A percentile compares a stretch with the other conserved stretches of the same genome.
Conservation (phyloP, 2,888 invertebrate species). For the Phania funesta region DNA sequence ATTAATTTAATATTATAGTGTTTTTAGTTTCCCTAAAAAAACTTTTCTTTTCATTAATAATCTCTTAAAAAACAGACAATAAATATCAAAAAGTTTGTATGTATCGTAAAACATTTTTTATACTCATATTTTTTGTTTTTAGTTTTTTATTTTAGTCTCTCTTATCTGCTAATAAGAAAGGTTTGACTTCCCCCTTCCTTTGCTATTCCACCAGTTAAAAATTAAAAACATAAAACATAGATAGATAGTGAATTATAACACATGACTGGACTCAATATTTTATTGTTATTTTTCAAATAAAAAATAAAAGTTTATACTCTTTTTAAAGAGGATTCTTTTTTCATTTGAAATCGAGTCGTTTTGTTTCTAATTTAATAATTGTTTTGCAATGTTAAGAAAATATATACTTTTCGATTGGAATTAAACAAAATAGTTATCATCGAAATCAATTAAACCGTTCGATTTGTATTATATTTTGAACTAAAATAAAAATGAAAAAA, state of each 20-base stretch:
- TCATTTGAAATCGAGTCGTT: slow-evolving; percentile 49
- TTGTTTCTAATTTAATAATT: slow-evolving; percentile 18
- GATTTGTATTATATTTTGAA: slow-evolving; percentile 12
- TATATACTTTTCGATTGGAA: slow-evolving; percentile 46
- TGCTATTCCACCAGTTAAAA: slow-evolving; percentile 7
- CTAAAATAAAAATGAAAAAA: slow-evolving; percentile 35
- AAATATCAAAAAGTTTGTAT: slow-evolving; percentile 53
- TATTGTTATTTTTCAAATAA: slow-evolving; percentile 19
- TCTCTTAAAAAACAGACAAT: slow-evolving; percentile 46
- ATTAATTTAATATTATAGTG: slow-evolving; percentile 25
- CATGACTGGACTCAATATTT: slow-evolving; percentile 58
- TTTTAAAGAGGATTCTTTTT: slow-evolving; percentile 23
- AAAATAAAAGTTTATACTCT: slow-evolving; percentile 40
- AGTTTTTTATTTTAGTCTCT: slow-evolving; percentile 41
- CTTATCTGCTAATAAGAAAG: slow-evolving; percentile 48
- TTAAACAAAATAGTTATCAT: slow-evolving; percentile 9
- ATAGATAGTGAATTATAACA: slow-evolving; percentile 21
- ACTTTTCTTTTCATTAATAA: slow-evolving; percentile 5
- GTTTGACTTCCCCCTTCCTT: slow-evolving; percentile 25
- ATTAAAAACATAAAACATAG: slow-evolving; percentile 21
- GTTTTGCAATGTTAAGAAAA: slow-evolving; percentile 42
- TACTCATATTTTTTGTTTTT: slow-evolving; percentile 15
- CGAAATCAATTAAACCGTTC: slow-evolving; percentile 17
- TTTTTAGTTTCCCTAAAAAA: slow-evolving; percentile 25
- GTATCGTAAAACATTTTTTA: slow-evolving; percentile 41